Conservation (phyloP, 2,113 vertebrate genomes). For the Notothenia rossii region DNA sequence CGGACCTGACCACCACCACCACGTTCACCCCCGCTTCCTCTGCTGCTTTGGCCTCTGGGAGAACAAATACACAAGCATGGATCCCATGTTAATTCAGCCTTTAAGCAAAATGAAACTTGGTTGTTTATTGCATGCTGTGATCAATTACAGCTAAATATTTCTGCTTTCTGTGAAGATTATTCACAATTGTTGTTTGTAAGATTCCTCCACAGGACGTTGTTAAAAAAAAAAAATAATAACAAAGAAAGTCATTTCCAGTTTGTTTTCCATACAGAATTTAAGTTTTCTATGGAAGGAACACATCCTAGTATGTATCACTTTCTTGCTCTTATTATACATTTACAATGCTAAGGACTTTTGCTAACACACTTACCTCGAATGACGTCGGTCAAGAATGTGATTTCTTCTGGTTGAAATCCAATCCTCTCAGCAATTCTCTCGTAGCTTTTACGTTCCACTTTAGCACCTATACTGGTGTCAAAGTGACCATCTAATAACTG, state of each 20-base stretch:
- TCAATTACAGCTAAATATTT: too few relatives aligned
- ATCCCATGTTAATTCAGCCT: neutral
- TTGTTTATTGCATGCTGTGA: neutral
- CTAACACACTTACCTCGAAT: conserved; percentile 81
- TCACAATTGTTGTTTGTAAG: too few relatives aligned
- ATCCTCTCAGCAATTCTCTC: conserved; percentile 90
- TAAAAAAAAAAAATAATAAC: too few relatives aligned
- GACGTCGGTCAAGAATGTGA: conserved; percentile 94
- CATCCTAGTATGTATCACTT: too few relatives aligned
- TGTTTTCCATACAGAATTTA: too few relatives aligned
- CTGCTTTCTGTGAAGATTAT: neutral
- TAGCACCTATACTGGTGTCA: conserved; percentile 93
- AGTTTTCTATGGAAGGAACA: too few relatives aligned
- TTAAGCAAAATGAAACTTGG: neutral
- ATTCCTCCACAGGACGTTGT: too few relatives aligned
- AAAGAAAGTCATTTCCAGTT: too few relatives aligned
- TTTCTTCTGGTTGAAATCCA: conserved; percentile 90
- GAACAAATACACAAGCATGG: neutral
- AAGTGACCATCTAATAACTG: conserved; percentile 97
- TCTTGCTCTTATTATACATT: too few relatives aligned
- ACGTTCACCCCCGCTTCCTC: conserved; percentile 91
- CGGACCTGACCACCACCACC: conserved; percentile 91
- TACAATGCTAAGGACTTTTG: neutral
- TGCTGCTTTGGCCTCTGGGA: conserved; percentile 92
- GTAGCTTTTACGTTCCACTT: conserved; percentile 95